These are phyloP conservation scores for Rhinolophus sinicus DNA, from an alignment of 2,113 vertebrate species.

Conservation along the genomic window DNA sequence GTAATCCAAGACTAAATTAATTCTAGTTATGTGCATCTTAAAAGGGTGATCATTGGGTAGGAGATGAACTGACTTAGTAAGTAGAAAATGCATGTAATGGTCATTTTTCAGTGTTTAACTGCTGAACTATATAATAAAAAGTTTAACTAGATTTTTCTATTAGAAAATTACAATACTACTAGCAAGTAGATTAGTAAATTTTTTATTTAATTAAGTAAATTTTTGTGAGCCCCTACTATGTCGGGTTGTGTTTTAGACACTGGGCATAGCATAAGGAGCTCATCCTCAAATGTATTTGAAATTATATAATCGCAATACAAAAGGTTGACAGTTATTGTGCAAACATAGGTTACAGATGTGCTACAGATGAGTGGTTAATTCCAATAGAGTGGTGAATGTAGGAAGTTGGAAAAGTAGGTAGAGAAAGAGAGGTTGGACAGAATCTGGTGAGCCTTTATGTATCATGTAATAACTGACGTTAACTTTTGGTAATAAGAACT, in stretches of 20 bases:
- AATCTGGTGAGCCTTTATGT: neutral
- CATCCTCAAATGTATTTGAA: neutral
- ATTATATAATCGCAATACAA: neutral
- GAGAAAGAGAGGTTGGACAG: neutral
- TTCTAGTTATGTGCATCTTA: constrained; percentile 47
- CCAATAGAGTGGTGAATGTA: fast-evolving
- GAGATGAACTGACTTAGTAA: neutral
- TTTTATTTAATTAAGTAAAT: neutral
- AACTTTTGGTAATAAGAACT: neutral
- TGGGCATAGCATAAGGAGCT: neutral
- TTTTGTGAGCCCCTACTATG: neutral
- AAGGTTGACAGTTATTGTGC: neutral
- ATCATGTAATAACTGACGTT: neutral
- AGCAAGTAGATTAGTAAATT: neutral
- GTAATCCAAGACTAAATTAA: constrained; percentile 38
- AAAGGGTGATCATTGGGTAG: neutral
- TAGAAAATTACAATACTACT: neutral
- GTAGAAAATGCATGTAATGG: neutral
- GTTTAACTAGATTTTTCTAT: neutral
- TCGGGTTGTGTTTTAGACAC: neutral
- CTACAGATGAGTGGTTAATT: neutral
- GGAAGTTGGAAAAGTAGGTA: neutral
- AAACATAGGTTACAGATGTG: neutral
- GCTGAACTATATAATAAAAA: neutral
- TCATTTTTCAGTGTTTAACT: neutral